Percentiles rank a stretch among this genome's conserved stretches.
These are phyloP conservation scores for Matsumurasca onukii DNA, from an alignment of 1,140 invertebrate genomes.

Conservation along the genomic window DNA sequence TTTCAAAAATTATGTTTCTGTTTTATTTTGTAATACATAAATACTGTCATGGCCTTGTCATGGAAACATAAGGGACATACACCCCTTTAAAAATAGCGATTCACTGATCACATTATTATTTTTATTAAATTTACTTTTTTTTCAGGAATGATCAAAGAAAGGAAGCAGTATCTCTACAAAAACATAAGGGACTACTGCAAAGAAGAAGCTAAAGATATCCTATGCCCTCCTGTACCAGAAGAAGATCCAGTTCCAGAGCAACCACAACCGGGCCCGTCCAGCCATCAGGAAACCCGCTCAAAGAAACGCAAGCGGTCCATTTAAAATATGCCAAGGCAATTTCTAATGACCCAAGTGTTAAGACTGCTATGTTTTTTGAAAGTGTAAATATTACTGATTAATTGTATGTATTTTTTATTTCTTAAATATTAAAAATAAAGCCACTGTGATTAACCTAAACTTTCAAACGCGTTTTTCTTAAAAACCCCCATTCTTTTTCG, in stretches of 20 bases:
- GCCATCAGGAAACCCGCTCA: not conserved
- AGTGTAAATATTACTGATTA: not conserved
- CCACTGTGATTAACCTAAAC: not conserved
- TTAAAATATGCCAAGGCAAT: not conserved
- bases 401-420: conserved; percentile 5
- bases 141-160: conserved; percentile 3
- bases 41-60: too few species aligned
- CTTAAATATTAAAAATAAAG: conserved; percentile 27
- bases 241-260: not conserved
- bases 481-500: not conserved
- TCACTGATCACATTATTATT: too few species aligned
- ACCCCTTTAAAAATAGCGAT: too few species aligned
- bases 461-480: conserved; percentile 24
- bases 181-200: conserved; percentile 30
- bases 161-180: conserved; percentile 29
- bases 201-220: conserved; percentile 16
- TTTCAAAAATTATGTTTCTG: too few species aligned
- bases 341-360: not conserved
- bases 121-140: too few species aligned
- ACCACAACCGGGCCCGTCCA: not conserved
- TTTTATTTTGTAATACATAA: too few species aligned
- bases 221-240: not conserved
- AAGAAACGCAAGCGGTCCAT: not conserved
- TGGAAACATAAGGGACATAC: too few species aligned
- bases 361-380: conserved; percentile 13